Evolutionary conservation across 2,113 vertebrate species (phyloP).

Genomic region (Pteropus alecto): DNA sequence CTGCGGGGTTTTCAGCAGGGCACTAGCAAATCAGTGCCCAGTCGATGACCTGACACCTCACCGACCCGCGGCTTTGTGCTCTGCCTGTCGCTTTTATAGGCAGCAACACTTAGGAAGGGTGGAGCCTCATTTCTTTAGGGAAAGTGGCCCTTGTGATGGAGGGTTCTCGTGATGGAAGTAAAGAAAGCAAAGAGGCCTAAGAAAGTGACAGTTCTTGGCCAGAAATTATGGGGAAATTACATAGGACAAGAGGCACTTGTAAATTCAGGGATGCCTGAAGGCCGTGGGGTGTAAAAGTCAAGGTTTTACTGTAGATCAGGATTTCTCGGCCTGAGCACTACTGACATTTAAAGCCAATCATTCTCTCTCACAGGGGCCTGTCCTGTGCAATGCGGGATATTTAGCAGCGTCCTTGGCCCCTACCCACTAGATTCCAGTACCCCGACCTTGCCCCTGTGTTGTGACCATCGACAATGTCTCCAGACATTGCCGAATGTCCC

Average conservation of each 20-base stretch:
- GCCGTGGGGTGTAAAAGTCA: background rate
- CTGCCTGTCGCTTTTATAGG: rapidly evolving
- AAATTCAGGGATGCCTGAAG: background rate
- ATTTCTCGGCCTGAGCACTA: background rate
- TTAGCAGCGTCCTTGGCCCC: background rate
- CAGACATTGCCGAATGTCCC: background rate
- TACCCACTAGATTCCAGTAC: no score
- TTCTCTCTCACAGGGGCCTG: background rate
- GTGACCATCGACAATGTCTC: background rate
- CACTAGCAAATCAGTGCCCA: background rate
- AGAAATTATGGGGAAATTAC: background rate
- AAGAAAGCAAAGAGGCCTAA: background rate
- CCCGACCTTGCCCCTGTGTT: rapidly evolving
- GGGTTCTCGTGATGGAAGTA: background rate
- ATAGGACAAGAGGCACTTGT: background rate
- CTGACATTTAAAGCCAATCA: background rate
- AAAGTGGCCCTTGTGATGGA: background rate
- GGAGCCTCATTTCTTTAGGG: background rate
- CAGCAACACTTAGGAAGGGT: background rate
- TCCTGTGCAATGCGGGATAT: background rate
- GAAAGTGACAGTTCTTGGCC: background rate
- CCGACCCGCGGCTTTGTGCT: background rate
- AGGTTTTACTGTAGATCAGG: background rate
- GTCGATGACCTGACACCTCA: background rate
- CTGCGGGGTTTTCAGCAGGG: background rate